Evolutionary conservation across 2,113 vertebrate species (phyloP), one percentile per base, ranked within the genome.

Genomic region (Ovis canadensis): DNA sequence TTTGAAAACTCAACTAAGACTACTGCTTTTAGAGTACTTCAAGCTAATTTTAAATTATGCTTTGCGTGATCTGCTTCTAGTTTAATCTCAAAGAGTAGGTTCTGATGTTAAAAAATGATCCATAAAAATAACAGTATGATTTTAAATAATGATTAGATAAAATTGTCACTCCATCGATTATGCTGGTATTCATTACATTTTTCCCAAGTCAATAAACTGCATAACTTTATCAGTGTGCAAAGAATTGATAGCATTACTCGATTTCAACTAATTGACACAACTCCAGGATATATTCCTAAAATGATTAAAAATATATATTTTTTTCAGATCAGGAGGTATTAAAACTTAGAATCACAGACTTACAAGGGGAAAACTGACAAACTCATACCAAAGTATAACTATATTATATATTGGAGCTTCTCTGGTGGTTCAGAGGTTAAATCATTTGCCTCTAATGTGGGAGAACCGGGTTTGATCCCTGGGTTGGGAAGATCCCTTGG

Each of bases 1-100:
- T 96, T 88, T 96, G 77, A 80, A 96, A 96, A 81, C 5, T 74
- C 78, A 57, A 54, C 50, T 95, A 88, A 89, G 50, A 74, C 36
- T 81, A 21, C 48, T 94, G 13, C 16, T 16, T 3, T 94, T 64
- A 74, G 16, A 90, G 45, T 94, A 92, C n/a, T 85, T 91, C 48
- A 95, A 74, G 11, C 10, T 94, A 27, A 57, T 33, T 97, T 54
- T 90, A 77, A 87, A 81, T 77, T 85, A 50, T 45, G 54, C 1
- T 67, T 95, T 91, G 7, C 50, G 2, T 87, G 16, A 29, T 60
- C 17, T 96, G n/a, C n/a, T 89, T 62, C 36, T 81, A 87, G 36
- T 90, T 88, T 77, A 82, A 95, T 93, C 92, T 90, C 62, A 93
- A 81, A 86, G 67, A 94, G 10, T 90, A 90, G 43, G 6, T 14